These are phyloP conservation scores for Eucidaris tribuloides DNA, from an alignment of 35 echinoderm and acorn worm genomes.

Conservation along the genomic window DNA sequence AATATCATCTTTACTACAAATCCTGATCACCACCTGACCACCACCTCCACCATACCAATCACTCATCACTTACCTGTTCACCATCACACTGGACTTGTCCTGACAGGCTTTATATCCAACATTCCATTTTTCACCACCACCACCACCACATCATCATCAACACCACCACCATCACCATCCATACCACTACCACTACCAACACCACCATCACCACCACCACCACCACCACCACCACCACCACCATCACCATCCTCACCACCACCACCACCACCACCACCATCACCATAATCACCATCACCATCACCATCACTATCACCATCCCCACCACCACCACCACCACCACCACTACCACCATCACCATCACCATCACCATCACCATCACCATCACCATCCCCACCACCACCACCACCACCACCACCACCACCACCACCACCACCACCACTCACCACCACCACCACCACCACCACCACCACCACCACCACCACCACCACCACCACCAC, in stretches of 20 bases:
- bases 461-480: not conserved
- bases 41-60: not conserved
- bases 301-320: too few relatives aligned
- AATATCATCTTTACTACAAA: not conserved
- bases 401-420: not conserved
- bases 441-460: not conserved
- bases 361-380: not conserved
- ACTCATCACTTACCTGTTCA: constrained; percentile 53
- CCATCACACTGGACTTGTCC: constrained; percentile 63
- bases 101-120: constrained; percentile 55
- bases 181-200: too few relatives aligned
- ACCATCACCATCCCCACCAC: not conserved
- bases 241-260: too few relatives aligned
- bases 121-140: constrained; percentile 53
- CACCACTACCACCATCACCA: too few relatives aligned
- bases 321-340: too few relatives aligned
- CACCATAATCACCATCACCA: too few relatives aligned
- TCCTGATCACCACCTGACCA: not conserved
- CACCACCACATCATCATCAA: too few relatives aligned
- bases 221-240: too few relatives aligned
- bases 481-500: not conserved
- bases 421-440: not conserved
- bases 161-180: too few relatives aligned
- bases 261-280: too few relatives aligned
- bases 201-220: too few relatives aligned